A percentile compares a stretch with the other conserved stretches of the same genome.
These are phyloP conservation scores for Rhabdophis nuchalis DNA, from an alignment of 2,797 vertebrate genomes.

Conservation along the genomic window DNA sequence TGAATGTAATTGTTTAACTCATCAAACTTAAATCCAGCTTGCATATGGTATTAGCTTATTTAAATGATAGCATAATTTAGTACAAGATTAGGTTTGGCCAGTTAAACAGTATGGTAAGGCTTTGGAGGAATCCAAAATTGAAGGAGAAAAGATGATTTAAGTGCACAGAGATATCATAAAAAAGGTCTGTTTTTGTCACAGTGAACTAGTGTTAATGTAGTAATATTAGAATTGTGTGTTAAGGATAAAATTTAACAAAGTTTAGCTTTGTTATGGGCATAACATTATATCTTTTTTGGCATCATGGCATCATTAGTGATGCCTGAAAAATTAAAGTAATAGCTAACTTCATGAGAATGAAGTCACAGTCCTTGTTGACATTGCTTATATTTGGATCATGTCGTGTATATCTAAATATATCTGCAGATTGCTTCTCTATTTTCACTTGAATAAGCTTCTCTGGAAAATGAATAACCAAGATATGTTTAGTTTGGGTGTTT, in stretches of 20 bases:
- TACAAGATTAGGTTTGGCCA: neutral
- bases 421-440: neutral
- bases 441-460: neutral
- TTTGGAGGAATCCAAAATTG: neutral
- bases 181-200: neutral
- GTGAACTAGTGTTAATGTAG: neutral
- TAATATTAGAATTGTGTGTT: neutral
- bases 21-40: neutral
- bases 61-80: neutral
- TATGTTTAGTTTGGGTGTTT: neutral
- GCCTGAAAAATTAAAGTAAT: neutral
- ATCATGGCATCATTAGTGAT: fast-evolving
- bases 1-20: neutral
- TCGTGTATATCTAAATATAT: neutral
- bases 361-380: neutral
- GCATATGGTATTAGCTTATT: neutral
- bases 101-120: neutral
- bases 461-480: neutral
- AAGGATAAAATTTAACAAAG: neutral
- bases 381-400: neutral
- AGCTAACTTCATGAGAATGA: neutral
- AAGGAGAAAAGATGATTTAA: neutral
- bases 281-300: neutral
- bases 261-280: neutral
- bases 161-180: neutral